A percentile compares a stretch with the other conserved stretches of the same genome.
These are phyloP conservation scores for Nothobranchius kuhntae DNA, from an alignment of 2,113 vertebrate species.

Conservation along the genomic window DNA sequence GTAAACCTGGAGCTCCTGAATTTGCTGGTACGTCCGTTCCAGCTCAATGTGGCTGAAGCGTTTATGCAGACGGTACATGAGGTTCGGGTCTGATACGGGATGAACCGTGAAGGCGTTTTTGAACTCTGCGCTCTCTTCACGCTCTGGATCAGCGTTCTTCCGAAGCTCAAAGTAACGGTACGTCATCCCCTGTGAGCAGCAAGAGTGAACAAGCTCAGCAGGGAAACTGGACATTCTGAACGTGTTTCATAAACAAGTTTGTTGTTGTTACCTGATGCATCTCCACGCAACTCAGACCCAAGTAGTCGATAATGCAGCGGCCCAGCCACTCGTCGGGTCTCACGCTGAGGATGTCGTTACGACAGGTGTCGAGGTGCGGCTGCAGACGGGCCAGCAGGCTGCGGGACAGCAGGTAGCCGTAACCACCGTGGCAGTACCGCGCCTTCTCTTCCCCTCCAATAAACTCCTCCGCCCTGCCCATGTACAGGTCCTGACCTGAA, in stretches of 20 bases:
- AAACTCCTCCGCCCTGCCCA: slow-evolving; percentile 93
- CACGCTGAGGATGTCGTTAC: slow-evolving; percentile 94
- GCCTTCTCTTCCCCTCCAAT: slow-evolving; percentile 90
- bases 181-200: slow-evolving; percentile 83
- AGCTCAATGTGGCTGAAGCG: slow-evolving; percentile 91
- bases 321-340: slow-evolving; percentile 97
- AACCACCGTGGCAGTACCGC: slow-evolving; percentile 93
- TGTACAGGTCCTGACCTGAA: slow-evolving; percentile 89
- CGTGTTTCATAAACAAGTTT: background rate
- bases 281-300: slow-evolving; percentile 89
- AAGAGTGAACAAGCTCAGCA: background rate
- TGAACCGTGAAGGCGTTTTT: slow-evolving; percentile 87
- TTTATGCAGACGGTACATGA: slow-evolving; percentile 95
- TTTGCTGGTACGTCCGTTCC: slow-evolving; percentile 88
- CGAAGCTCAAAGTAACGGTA: slow-evolving; percentile 90
- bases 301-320: slow-evolving; percentile 94
- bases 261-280: slow-evolving; percentile 84
- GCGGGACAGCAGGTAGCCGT: slow-evolving; percentile 92
- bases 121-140: slow-evolving; percentile 85
- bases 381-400: slow-evolving; percentile 88
- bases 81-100: slow-evolving; percentile 86
- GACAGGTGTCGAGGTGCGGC: slow-evolving; percentile 89
- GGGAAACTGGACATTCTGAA: background rate
- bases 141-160: slow-evolving; percentile 90
- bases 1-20: slow-evolving; percentile 92